Evolutionary conservation across 2,797 vertebrate genomes (phyloP).

Genomic region (Tinamus major): DNA sequence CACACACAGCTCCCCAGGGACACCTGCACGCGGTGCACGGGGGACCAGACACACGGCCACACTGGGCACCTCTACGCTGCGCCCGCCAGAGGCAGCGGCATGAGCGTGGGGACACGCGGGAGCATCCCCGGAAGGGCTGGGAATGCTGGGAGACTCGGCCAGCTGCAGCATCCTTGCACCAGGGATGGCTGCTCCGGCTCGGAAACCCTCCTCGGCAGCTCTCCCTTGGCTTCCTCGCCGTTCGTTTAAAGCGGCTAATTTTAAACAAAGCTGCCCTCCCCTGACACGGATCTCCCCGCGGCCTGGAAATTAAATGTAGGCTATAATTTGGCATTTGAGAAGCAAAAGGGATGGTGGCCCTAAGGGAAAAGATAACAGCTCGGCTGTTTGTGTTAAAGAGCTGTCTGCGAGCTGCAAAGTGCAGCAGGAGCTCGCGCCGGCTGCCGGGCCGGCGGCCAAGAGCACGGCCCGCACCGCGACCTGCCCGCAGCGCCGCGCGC

Average conservation of each 20-base stretch:
- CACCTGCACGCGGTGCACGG: too few relatives aligned
- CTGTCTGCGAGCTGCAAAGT: conserved; percentile 76
- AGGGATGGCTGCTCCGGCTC: neutral
- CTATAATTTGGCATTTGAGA: conserved; percentile 79
- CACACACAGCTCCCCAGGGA: too few relatives aligned
- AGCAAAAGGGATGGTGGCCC: conserved; percentile 77
- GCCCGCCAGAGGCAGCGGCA: too few relatives aligned
- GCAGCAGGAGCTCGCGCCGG: conserved; percentile 66
- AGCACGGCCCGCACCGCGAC: neutral
- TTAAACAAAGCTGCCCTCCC: conserved; percentile 73
- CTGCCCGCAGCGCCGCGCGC: too few relatives aligned
- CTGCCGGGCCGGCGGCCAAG: conserved; percentile 68
- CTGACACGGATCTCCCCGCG: conserved; percentile 70
- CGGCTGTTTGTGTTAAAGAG: conserved; percentile 78
- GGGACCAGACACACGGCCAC: too few relatives aligned
- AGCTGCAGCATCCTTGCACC: too few relatives aligned
- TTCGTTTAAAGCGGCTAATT: conserved; percentile 70
- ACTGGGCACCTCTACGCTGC: too few relatives aligned
- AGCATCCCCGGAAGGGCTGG: too few relatives aligned
- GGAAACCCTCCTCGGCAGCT: neutral
- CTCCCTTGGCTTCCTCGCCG: conserved; percentile 16
- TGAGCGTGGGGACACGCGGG: too few relatives aligned
- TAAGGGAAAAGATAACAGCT: conserved; percentile 80
- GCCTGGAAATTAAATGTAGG: conserved; percentile 78
- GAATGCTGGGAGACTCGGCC: too few relatives aligned